Evolutionary conservation across 1,140 invertebrate species (phyloP).

Genomic region (Gonioctena quinquepunctata): DNA sequence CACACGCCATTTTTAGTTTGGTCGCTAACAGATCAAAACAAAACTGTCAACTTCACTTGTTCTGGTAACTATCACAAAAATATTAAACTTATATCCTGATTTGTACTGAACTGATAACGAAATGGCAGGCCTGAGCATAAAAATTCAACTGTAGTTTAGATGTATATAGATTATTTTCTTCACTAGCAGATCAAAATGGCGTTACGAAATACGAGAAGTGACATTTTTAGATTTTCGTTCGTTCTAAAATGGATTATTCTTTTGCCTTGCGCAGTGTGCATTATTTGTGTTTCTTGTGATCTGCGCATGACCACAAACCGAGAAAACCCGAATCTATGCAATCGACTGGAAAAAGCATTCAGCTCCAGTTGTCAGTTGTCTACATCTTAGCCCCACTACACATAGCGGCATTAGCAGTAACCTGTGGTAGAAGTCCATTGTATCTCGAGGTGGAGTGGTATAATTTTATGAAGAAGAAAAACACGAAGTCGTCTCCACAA

Average conservation of each 20-base stretch:
- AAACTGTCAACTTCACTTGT: slow-evolving; percentile 39
- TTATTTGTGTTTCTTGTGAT: background rate
- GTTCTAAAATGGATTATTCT: background rate
- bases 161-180: slow-evolving; percentile 11
- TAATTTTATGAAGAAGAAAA: too few species aligned
- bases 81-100: slow-evolving; percentile 1
- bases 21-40: slow-evolving; percentile 42
- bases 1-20: slow-evolving; percentile 87
- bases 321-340: too few species aligned
- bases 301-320: background rate
- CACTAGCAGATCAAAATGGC: slow-evolving; percentile 36
- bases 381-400: too few species aligned
- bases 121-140: background rate
- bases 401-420: too few species aligned
- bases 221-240: slow-evolving; percentile 32
- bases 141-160: slow-evolving; percentile 3
- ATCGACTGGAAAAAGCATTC: too few species aligned
- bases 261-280: background rate
- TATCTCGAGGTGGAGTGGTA: too few species aligned
- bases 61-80: slow-evolving; percentile 30
- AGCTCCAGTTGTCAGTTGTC: too few species aligned
- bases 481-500: too few species aligned
- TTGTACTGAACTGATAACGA: slow-evolving; percentile 9
- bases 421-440: too few species aligned
- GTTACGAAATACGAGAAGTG: slow-evolving; percentile 38